phyloP scores from a whole-genome alignment of 1,140 invertebrate species.

The Harlomillsia oculata region DNA sequence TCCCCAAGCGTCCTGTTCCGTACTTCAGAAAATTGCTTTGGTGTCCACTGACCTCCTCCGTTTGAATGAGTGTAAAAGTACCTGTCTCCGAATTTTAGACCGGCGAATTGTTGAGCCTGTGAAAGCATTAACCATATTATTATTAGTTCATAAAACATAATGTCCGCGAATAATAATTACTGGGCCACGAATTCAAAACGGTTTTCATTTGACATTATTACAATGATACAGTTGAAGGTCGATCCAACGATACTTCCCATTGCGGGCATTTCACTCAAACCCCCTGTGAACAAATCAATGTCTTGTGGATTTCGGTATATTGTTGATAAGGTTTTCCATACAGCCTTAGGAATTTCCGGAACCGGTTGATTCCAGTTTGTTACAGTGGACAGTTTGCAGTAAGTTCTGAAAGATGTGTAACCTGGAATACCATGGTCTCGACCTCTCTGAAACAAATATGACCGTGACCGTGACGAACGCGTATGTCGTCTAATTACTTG shows the following conservation, averaged over 20 bases:
- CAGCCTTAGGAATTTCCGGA: neutral
- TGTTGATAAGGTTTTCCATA: neutral
- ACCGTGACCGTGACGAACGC: too few relatives aligned
- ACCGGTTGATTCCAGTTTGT: neutral
- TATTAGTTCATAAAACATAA: too few relatives aligned
- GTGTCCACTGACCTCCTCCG: constrained; percentile 37
- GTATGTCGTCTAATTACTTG: too few relatives aligned
- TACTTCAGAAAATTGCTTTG: constrained; percentile 12
- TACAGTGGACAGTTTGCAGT: constrained; percentile 44
- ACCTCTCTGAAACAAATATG: constrained; percentile 50
- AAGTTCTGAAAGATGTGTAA: constrained; percentile 47
- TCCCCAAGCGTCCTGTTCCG: constrained; percentile 26
- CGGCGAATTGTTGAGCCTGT: constrained; percentile 38
- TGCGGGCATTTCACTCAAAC: constrained; percentile 43
- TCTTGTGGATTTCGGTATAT: constrained; percentile 40
- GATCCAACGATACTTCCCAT: constrained; percentile 47
- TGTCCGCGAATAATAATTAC: too few relatives aligned
- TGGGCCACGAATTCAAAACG: too few relatives aligned
- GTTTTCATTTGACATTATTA: too few relatives aligned
- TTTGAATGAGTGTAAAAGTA: constrained; percentile 39
- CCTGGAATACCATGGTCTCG: constrained; percentile 54
- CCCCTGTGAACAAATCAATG: constrained; percentile 49
- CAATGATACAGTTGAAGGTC: constrained; percentile 49
- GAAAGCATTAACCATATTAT: too few relatives aligned
- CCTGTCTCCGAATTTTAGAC: constrained; percentile 39